These are phyloP conservation scores for Karalla daura DNA, from an alignment of 2,797 vertebrate genomes.

Conservation along the genomic window DNA sequence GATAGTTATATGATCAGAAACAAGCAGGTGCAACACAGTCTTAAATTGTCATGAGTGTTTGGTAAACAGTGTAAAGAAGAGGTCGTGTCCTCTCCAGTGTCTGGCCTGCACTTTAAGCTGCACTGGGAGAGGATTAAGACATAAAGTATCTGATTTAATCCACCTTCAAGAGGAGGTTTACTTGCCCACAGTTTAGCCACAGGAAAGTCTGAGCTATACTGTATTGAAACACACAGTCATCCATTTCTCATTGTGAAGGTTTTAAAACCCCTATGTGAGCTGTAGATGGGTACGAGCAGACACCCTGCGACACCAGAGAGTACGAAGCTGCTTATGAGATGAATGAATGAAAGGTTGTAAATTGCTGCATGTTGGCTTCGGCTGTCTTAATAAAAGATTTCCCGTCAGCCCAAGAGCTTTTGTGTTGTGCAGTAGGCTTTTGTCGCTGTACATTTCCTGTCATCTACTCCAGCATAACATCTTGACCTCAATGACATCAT, in stretches of 20 bases:
- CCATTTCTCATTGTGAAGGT: background rate
- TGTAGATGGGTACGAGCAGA: no score
- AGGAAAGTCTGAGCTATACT: slow-evolving; percentile 43
- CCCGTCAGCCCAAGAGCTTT: background rate
- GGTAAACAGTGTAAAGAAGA: slow-evolving; percentile 22
- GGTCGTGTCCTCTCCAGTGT: slow-evolving; percentile 74
- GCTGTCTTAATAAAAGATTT: slow-evolving; percentile 17
- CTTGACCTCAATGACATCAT: slow-evolving; percentile 20
- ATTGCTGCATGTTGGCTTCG: background rate
- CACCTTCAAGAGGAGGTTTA: slow-evolving; percentile 56
- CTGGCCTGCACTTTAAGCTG: slow-evolving; percentile 70
- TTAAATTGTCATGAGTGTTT: background rate
- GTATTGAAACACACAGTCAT: background rate
- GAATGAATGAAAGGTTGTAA: background rate
- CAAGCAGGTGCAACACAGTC: slow-evolving; percentile 8
- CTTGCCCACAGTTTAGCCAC: slow-evolving; percentile 56
- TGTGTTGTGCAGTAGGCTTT: background rate
- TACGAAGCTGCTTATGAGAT: background rate
- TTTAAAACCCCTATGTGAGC: background rate
- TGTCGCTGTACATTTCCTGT: slow-evolving; percentile 35
- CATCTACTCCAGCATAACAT: slow-evolving; percentile 19
- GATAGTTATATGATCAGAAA: background rate
- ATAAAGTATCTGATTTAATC: slow-evolving; percentile 80
- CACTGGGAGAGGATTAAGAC: slow-evolving; percentile 76
- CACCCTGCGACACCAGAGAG: no score